phyloP scores from a whole-genome alignment of 2,113 vertebrate genomes.

The Lutjanus erythropterus region DNA sequence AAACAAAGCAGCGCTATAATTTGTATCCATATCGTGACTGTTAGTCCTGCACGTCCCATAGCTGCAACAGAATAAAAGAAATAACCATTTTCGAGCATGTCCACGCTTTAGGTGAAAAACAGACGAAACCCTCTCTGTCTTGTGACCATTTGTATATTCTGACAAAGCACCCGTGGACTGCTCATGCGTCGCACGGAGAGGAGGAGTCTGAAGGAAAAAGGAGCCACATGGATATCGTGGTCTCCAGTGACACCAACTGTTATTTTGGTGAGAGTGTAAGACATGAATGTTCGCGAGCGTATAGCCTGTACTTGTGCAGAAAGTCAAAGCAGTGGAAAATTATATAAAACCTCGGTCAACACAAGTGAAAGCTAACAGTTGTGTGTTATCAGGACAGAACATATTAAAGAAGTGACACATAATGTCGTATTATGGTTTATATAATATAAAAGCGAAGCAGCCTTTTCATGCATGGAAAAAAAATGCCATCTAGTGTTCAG shows the following conservation, averaged over 20 bases:
- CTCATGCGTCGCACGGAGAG: slow-evolving; percentile 19
- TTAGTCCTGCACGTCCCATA: slow-evolving; percentile 54
- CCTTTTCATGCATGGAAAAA: neutral
- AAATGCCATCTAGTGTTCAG: slow-evolving; percentile 10
- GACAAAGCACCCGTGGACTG: slow-evolving; percentile 19
- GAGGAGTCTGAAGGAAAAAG: slow-evolving; percentile 44
- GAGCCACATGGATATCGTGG: neutral
- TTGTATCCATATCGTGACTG: slow-evolving; percentile 44
- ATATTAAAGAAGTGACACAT: neutral
- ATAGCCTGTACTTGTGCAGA: neutral
- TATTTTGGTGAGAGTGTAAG: neutral
- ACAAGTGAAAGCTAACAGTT: neutral
- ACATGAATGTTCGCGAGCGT: too few species aligned
- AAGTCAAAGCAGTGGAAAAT: neutral
- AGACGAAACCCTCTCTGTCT: neutral
- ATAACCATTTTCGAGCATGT: slow-evolving; percentile 6
- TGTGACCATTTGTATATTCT: slow-evolving; percentile 9
- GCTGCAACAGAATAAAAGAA: neutral
- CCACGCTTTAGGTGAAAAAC: neutral
- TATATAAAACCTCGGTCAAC: neutral
- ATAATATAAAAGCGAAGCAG: neutral
- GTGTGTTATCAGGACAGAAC: neutral
- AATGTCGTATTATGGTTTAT: too few species aligned
- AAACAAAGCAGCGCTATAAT: slow-evolving; percentile 57
- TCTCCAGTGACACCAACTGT: slow-evolving; percentile 73